phyloP scores from a whole-genome alignment of 2,888 invertebrate genomes.

The Tillus elongatus region DNA sequence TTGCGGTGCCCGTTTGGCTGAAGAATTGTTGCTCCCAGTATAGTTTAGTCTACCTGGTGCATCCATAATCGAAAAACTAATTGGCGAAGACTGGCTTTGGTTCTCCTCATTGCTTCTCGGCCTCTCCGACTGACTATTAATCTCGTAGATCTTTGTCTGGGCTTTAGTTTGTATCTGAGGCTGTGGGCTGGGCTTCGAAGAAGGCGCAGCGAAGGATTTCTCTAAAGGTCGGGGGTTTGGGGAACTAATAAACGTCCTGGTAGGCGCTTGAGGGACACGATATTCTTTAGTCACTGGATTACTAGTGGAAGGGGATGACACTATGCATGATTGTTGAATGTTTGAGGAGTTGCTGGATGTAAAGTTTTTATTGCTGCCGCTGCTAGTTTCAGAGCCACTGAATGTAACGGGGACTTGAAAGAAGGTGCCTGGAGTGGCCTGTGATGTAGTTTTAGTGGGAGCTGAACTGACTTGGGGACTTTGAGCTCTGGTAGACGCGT shows the following conservation, averaged over 20 bases:
- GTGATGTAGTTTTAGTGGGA: conserved; percentile 26
- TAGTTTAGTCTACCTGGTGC: conserved; percentile 56
- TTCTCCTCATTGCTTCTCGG: conserved; percentile 43
- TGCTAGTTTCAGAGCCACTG: conserved; percentile 43
- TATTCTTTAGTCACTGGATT: conserved; percentile 54
- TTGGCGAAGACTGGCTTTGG: conserved; percentile 58
- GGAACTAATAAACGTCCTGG: conserved; percentile 40
- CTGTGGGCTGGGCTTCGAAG: conserved; percentile 44
- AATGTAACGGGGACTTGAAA: conserved; percentile 56
- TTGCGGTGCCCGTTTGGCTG: conserved; percentile 44
- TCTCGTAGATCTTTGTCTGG: conserved; percentile 68
- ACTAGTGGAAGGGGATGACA: conserved; percentile 54
- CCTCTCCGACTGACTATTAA: conserved; percentile 40
- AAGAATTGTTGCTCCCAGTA: conserved; percentile 44
- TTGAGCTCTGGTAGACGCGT: conserved; percentile 43
- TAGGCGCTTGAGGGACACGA: conserved; percentile 49
- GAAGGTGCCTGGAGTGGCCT: conserved; percentile 49
- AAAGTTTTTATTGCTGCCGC: conserved; percentile 35
- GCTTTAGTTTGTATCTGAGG: conserved; percentile 63
- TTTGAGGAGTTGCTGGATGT: conserved; percentile 43
- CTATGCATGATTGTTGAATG: conserved; percentile 64
- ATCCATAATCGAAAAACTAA: conserved; percentile 69
- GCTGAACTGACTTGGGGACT: conserved; percentile 40
- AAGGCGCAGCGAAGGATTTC: conserved; percentile 32
- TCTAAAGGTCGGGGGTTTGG: conserved; percentile 41